phyloP scores from a whole-genome alignment of 2,113 vertebrate genomes.

The Melanostigma gelatinosum region DNA sequence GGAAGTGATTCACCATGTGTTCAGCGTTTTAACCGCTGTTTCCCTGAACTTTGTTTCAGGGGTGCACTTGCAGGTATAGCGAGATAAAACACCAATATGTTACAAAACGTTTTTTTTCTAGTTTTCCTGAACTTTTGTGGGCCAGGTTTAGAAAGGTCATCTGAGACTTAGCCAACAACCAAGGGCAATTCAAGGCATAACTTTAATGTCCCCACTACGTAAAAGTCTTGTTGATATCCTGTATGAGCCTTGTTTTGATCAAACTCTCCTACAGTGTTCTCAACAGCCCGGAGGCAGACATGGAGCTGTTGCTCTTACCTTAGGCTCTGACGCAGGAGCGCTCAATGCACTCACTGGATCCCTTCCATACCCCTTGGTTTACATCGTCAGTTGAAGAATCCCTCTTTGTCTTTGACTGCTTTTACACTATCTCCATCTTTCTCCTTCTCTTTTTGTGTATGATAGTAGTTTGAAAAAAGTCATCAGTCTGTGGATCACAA shows the following conservation, averaged over 20 bases:
- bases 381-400: constrained; percentile 1
- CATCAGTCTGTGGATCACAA: neutral
- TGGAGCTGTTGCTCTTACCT: constrained; percentile 38
- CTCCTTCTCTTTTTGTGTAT: neutral
- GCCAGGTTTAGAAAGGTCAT: constrained; percentile 30
- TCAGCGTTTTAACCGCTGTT: neutral
- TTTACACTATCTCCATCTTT: neutral
- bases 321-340: constrained; percentile 12
- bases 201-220: constrained; percentile 19
- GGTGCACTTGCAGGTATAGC: neutral
- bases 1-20: neutral
- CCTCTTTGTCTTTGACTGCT: constrained; percentile 7
- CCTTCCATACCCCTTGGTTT: constrained; percentile 11
- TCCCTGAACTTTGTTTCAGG: constrained; percentile 1
- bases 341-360: constrained; percentile 39
- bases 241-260: constrained; percentile 33
- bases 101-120: neutral
- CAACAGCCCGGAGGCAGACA: constrained; percentile 30
- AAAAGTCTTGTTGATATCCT: constrained; percentile 9
- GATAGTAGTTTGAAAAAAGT: constrained; percentile 12
- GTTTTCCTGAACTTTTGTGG: constrained; percentile 17
- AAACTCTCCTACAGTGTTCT: constrained; percentile 29
- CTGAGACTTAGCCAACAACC: constrained; percentile 27
- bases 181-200: constrained; percentile 17
- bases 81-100: neutral